Conservation (phyloP, 2,113 vertebrate genomes). For the Parus major region DNA sequence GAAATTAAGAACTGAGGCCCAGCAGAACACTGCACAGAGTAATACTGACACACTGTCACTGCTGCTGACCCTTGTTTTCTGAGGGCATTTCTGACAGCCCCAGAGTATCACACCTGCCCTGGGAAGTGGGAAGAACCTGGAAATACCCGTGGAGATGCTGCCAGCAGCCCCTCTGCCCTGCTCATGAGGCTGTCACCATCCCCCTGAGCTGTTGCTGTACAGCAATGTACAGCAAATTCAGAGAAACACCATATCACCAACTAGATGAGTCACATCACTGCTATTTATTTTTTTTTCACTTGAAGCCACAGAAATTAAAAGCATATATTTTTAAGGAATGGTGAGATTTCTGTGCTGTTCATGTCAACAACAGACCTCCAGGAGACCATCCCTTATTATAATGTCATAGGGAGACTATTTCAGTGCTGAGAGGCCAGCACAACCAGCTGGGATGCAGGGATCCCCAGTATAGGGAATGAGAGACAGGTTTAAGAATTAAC, state of each 20-base stretch:
- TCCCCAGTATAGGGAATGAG: background rate
- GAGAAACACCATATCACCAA: background rate
- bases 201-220: background rate
- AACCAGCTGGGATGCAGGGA: background rate
- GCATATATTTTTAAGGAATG: background rate
- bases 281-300: background rate
- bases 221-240: background rate
- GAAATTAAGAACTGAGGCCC: background rate
- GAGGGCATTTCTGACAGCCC: background rate
- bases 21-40: accelerated
- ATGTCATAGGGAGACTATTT: background rate
- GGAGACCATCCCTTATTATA: background rate
- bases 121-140: accelerated
- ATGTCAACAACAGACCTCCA: background rate
- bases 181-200: accelerated
- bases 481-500: background rate
- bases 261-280: background rate
- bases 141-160: background rate
- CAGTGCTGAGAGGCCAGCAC: background rate
- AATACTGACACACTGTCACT: accelerated
- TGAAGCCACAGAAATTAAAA: background rate
- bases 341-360: accelerated
- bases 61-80: background rate
- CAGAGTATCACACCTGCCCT: background rate
- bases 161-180: accelerated